These are phyloP conservation scores for Brachypodius melanocephalos DNA, from an alignment of 2,113 vertebrate genomes.

Conservation along the genomic window DNA sequence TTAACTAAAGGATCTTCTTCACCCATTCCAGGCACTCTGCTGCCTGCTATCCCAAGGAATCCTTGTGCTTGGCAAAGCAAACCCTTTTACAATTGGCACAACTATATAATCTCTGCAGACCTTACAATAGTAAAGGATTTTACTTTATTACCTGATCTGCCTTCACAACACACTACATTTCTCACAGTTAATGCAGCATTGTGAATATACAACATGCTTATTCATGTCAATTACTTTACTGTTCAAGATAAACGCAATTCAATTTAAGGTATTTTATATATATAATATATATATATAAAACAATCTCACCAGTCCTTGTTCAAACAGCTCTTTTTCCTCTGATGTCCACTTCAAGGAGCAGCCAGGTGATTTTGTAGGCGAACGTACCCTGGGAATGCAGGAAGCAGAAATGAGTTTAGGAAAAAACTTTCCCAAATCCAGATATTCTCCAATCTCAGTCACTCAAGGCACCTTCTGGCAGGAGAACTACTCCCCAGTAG, in stretches of 20 bases:
- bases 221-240: neutral
- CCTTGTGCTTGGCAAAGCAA: neutral
- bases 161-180: neutral
- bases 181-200: neutral
- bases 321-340: slow-evolving; percentile 92
- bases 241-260: neutral
- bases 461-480: neutral
- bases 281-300: neutral
- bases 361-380: slow-evolving; percentile 76
- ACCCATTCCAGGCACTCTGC: neutral
- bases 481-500: neutral
- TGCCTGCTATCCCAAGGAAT: neutral
- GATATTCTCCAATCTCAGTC: neutral
- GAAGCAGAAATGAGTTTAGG: neutral
- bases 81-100: neutral
- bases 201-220: neutral
- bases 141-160: neutral
- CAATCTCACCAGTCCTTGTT: slow-evolving; percentile 86
- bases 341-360: slow-evolving; percentile 84
- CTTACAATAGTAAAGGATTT: neutral
- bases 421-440: neutral
- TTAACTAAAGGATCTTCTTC: neutral
- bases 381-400: slow-evolving; percentile 58
- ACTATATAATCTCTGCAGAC: neutral
- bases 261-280: neutral